A percentile compares a stretch with the other conserved stretches of the same genome.
Evolutionary conservation across 1,140 invertebrate species (phyloP).

Genomic region (Solenopsis fugax): DNA sequence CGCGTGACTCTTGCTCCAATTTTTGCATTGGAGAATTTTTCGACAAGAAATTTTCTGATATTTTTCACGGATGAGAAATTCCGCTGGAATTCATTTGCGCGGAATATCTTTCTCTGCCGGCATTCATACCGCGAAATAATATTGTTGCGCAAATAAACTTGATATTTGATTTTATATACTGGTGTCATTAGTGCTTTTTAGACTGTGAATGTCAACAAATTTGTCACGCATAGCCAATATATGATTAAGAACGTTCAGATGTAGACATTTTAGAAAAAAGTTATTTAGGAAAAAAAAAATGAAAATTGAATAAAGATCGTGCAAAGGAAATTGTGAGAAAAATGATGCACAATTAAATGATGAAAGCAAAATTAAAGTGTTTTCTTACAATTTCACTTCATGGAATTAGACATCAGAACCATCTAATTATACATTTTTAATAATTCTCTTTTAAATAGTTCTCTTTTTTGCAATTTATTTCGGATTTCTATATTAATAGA

Average conservation of each 20-base stretch:
- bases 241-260: too few species aligned
- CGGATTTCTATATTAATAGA: not conserved
- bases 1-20: slow-evolving; percentile 7
- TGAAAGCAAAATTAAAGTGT: not conserved
- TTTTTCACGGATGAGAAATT: slow-evolving; percentile 28
- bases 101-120: not conserved
- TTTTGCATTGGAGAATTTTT: slow-evolving; percentile 15
- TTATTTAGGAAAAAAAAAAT: not conserved
- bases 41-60: slow-evolving; percentile 33
- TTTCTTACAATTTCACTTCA: not conserved
- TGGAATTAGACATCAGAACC: not conserved
- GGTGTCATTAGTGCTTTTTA: not conserved
- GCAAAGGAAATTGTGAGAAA: not conserved
- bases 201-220: not conserved
- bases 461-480: not conserved
- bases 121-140: not conserved
- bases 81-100: slow-evolving; percentile 20
- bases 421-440: not conserved
- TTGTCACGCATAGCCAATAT: too few species aligned
- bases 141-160: slow-evolving; percentile 13
- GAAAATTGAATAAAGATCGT: not conserved
- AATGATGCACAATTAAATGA: not conserved
- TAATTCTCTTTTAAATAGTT: not conserved
- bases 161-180: not conserved
- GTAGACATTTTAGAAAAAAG: too few species aligned